These are phyloP conservation scores for Pedionomus torquatus DNA, from an alignment of 2,113 vertebrate genomes.

Conservation along the genomic window DNA sequence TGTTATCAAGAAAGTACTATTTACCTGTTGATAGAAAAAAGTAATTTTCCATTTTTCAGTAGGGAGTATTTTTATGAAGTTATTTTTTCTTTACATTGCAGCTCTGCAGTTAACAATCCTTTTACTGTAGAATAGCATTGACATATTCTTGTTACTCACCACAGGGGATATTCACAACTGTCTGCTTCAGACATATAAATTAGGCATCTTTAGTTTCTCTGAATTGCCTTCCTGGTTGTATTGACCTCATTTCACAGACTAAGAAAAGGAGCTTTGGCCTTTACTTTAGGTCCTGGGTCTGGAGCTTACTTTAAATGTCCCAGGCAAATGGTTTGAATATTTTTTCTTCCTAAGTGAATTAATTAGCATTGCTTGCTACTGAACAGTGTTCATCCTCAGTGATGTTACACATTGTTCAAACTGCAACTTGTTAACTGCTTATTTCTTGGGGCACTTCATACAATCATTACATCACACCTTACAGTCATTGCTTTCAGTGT, in stretches of 20 bases:
- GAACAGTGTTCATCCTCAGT: not conserved
- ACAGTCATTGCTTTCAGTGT: not conserved
- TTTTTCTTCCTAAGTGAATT: not conserved
- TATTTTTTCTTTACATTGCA: not conserved
- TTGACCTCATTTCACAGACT: slow-evolving; percentile 5
- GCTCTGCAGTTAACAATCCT: slow-evolving; percentile 15
- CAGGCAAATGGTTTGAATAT: not conserved
- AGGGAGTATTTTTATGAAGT: not conserved
- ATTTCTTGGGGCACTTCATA: not conserved
- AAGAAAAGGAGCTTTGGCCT: not conserved
- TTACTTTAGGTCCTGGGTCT: not conserved
- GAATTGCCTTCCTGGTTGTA: not conserved
- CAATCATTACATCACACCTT: fast-evolving
- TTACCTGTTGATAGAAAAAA: slow-evolving; percentile 23
- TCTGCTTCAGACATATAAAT: slow-evolving; percentile 43
- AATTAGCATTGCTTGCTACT: not conserved
- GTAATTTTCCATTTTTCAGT: not conserved
- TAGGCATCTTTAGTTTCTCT: not conserved
- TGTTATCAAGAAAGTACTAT: not conserved
- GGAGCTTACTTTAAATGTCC: not conserved
- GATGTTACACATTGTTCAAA: not conserved
- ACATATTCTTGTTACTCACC: slow-evolving; percentile 41
- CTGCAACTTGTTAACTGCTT: not conserved
- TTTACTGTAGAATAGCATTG: slow-evolving; percentile 2
- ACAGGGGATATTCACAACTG: slow-evolving; percentile 31